Base-by-base conservation (phyloP, 2,113 vertebrate species). In the Tursiops truncatus region DNA sequence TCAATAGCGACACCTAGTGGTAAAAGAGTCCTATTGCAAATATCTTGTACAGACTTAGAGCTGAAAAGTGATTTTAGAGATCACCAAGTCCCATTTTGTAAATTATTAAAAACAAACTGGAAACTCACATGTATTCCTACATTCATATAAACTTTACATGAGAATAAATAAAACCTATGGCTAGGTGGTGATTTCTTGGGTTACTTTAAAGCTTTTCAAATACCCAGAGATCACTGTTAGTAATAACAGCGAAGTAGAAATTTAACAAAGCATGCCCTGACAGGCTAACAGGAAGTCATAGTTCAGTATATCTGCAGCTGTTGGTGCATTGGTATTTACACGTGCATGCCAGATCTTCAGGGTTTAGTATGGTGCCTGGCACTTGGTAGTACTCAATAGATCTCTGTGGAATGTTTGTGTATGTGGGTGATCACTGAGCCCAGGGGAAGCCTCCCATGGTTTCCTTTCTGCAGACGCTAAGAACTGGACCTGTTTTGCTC, bases 1-100 rank as follows among this genome's bases (percentile, higher is more conserved):
- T 86, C 92, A 60, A 80, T 80, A 60, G 94, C 7, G 94, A 79
- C 98, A 97, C 80, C 98, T 97, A 96, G 95, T 97, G 97, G 95
- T 74, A 6, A 38, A 60, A 44, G 5, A 80, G 36, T 60, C 26
- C 33, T 47, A 38, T n/a, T 86, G 56, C 58, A 60, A 62, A 14
- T 36, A 47, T 21, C 31, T 36, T 88, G 31, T 83, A 41, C 38
- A 79, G 38, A 88, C 12, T 1, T 13, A 85, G 41, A 87, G 8
- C 33, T 70, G 50, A 83, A 91, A 47, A 41, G 31, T n/a, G 28
- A 74, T 88, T 76, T 85, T 41, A 74, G 74, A 53, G 63, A 82
- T 85, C 53, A 94, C 83, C 36, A 33, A 26, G 41, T 92, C 47
- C 38, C 50, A 21, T 92, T 89, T 89, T 53, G 33, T 88, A 95